Conservation (phyloP, 2,113 vertebrate species). For the Saguinus imperator region DNA sequence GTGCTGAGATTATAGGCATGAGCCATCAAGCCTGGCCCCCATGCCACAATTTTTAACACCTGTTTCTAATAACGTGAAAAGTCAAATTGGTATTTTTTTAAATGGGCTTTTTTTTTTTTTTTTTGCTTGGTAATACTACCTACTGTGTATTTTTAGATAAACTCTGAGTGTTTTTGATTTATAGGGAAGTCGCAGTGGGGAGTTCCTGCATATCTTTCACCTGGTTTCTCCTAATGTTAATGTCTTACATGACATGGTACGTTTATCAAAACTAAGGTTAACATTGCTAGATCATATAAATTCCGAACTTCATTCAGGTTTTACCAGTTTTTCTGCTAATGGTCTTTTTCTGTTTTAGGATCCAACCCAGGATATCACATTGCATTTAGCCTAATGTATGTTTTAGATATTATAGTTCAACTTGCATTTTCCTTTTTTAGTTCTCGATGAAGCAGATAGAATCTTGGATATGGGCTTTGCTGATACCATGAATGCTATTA, state of each 20-base stretch:
- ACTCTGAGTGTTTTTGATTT: not conserved
- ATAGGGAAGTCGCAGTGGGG: not conserved
- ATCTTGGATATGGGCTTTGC: constrained; percentile 99
- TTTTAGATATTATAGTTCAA: constrained; percentile 17
- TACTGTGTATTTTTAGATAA: constrained; percentile 24
- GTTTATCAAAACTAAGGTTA: constrained; percentile 24
- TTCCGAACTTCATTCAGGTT: not conserved
- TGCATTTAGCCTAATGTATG: not conserved
- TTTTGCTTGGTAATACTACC: not conserved
- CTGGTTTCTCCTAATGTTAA: not conserved
- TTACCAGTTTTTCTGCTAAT: constrained; percentile 10
- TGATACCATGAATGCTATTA: constrained; percentile 95
- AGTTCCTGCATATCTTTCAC: not conserved
- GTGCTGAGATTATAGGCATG: too few relatives aligned
- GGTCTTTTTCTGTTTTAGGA: constrained; percentile 9
- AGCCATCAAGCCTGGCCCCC: too few relatives aligned
- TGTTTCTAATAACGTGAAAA: not conserved
- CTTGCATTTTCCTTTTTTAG: constrained; percentile 78
- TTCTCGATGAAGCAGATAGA: constrained; percentile 97
- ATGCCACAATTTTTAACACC: not conserved
- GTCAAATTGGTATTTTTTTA: not conserved
- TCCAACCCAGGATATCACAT: not conserved
- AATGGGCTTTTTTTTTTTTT: not conserved
- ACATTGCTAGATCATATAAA: not conserved
- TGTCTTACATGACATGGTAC: not conserved